Percentiles rank a stretch among this genome's conserved stretches.
phyloP scores from a whole-genome alignment of 2,888 invertebrate genomes.

The Agrochola lychnidis region DNA sequence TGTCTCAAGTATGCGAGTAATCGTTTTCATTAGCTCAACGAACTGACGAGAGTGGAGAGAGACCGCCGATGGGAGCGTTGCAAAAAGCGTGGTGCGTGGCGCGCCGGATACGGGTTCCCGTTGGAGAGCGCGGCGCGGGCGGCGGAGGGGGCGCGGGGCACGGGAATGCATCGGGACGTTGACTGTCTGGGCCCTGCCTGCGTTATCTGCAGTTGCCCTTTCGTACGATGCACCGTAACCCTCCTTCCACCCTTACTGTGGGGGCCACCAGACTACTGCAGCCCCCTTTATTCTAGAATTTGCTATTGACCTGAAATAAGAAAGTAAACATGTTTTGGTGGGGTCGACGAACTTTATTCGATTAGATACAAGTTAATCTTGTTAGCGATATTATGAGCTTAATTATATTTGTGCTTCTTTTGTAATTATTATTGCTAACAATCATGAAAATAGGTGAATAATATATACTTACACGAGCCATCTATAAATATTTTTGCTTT shows the following conservation, averaged over 20 bases:
- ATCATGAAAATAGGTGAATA: neutral
- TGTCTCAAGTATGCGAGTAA: conserved; percentile 86
- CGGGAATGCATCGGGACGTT: conserved; percentile 89
- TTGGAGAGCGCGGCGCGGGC: conserved; percentile 71
- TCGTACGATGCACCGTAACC: conserved; percentile 89
- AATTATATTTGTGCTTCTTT: conserved; percentile 4
- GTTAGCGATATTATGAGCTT: conserved; percentile 16
- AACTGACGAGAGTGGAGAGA: conserved; percentile 75
- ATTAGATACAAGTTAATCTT: conserved; percentile 40
- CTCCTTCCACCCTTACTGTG: conserved; percentile 83
- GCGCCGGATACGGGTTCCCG: conserved; percentile 86
- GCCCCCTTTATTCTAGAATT: conserved; percentile 83
- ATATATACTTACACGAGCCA: conserved; percentile 2
- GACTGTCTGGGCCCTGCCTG: conserved; percentile 89
- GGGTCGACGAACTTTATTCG: conserved; percentile 65
- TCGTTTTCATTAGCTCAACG: conserved; percentile 84
- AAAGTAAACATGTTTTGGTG: conserved; percentile 78
- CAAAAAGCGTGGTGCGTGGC: conserved; percentile 81
- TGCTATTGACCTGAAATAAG: conserved; percentile 87
- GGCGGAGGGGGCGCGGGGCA: conserved; percentile 65
- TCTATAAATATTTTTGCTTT: neutral
- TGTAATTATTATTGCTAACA: conserved; percentile 6
- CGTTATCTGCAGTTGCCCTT: conserved; percentile 91
- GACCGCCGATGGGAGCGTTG: conserved; percentile 73
- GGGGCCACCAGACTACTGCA: conserved; percentile 82